These are phyloP conservation scores for Antidorcas marsupialis DNA, from an alignment of 2,113 vertebrate genomes.

Conservation along the genomic window DNA sequence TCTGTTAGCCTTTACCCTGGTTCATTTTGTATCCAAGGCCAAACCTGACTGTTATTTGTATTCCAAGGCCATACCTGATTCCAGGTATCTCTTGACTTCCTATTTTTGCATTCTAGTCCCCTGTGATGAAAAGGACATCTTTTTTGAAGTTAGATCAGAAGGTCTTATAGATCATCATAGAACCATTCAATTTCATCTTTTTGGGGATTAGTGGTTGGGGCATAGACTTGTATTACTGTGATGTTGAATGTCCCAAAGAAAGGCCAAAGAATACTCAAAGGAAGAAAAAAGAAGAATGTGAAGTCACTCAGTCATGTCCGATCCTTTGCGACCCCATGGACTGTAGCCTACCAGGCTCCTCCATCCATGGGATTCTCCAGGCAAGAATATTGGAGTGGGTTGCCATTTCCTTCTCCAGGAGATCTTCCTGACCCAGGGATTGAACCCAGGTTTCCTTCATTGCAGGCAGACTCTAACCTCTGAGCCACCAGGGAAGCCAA, in stretches of 20 bases:
- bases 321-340: too few species aligned
- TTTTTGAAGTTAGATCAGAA: background rate
- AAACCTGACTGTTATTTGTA: background rate
- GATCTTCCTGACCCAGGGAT: too few species aligned
- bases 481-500: too few species aligned
- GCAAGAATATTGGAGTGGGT: too few species aligned
- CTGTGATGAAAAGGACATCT: background rate
- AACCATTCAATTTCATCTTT: background rate
- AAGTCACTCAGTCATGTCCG: accelerated
- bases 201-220: background rate
- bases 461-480: too few species aligned
- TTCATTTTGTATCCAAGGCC: background rate
- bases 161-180: background rate
- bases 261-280: background rate
- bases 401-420: too few species aligned
- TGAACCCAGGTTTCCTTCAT: too few species aligned
- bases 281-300: too few species aligned
- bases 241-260: background rate
- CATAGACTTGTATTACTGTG: background rate
- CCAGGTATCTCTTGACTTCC: background rate
- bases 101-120: background rate
- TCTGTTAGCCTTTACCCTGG: background rate
- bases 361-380: too few species aligned
- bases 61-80: background rate
- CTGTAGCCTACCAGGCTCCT: too few species aligned